These are phyloP conservation scores for Mixornis gularis DNA, from an alignment of 2,113 vertebrate genomes.

Conservation along the genomic window DNA sequence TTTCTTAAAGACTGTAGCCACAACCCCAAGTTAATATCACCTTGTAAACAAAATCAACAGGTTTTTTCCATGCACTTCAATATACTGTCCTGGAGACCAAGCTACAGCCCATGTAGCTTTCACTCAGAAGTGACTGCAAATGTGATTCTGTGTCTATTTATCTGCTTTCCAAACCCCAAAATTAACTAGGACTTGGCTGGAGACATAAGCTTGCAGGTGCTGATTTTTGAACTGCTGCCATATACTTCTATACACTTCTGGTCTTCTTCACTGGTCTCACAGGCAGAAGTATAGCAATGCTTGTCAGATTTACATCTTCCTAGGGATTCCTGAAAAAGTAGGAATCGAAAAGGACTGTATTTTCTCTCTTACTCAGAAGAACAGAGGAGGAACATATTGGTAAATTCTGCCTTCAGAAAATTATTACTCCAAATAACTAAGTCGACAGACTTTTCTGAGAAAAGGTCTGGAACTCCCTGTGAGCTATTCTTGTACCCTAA, in stretches of 20 bases:
- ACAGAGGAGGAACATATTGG: background rate
- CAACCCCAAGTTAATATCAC: background rate
- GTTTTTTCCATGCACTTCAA: background rate
- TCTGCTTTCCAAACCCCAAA: background rate
- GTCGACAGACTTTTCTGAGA: background rate
- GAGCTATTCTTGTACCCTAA: background rate
- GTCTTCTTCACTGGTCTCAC: background rate
- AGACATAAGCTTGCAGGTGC: background rate
- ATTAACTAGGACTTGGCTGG: background rate
- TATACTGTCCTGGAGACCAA: background rate
- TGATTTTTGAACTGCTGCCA: background rate
- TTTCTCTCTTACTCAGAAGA: background rate
- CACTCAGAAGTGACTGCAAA: background rate
- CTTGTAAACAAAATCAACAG: background rate
- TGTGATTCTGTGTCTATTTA: background rate
- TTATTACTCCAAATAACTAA: background rate
- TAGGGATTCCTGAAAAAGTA: background rate
- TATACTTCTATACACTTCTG: background rate
- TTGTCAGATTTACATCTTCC: background rate
- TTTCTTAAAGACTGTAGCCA: background rate
- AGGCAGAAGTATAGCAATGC: background rate
- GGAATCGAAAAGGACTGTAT: background rate
- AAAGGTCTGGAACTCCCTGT: background rate
- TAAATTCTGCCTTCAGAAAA: background rate
- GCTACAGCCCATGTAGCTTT: fast-evolving